Evolutionary conservation across 1,140 invertebrate genomes (phyloP).

Genomic region (Campoletis sonorensis): DNA sequence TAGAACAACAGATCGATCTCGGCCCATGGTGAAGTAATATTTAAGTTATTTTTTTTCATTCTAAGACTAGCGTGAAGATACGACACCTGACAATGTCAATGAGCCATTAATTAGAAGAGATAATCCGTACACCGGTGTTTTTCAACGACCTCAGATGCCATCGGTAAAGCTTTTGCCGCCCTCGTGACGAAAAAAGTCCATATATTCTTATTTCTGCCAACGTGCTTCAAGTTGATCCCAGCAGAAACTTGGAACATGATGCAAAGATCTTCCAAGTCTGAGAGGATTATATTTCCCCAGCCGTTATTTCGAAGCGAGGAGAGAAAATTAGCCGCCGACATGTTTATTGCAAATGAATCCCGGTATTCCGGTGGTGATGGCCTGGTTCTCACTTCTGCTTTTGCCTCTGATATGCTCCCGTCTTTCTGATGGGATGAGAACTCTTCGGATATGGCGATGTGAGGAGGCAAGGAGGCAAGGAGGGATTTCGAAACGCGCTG

Average conservation of each 20-base stretch:
- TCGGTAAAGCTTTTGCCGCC: neutral
- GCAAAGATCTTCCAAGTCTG: slow-evolving; percentile 5
- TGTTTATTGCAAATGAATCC: slow-evolving; percentile 77
- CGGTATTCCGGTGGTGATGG: slow-evolving; percentile 48
- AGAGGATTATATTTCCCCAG: slow-evolving; percentile 23
- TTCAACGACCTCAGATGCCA: neutral
- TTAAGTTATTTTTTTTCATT: too few species aligned
- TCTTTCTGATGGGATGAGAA: slow-evolving; percentile 48
- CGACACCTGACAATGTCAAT: neutral
- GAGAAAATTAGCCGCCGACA: slow-evolving; percentile 72
- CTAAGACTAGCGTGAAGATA: too few species aligned
- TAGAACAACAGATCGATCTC: too few species aligned
- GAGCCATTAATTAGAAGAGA: neutral
- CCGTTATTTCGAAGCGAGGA: neutral
- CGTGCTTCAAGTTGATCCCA: slow-evolving; percentile 12
- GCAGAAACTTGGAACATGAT: slow-evolving; percentile 8
- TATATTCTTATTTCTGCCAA: neutral
- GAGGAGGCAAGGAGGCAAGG: slow-evolving; percentile 8
- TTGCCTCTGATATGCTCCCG: slow-evolving; percentile 21
- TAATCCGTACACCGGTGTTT: neutral
- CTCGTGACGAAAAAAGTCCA: neutral
- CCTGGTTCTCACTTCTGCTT: slow-evolving; percentile 13
- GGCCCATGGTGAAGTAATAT: too few species aligned
- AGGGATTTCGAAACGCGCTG: neutral
- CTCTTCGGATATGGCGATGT: slow-evolving; percentile 37